Percentiles rank a stretch among this genome's conserved stretches.
phyloP scores from a whole-genome alignment of 2,113 vertebrate species.

The Macrotus californicus region DNA sequence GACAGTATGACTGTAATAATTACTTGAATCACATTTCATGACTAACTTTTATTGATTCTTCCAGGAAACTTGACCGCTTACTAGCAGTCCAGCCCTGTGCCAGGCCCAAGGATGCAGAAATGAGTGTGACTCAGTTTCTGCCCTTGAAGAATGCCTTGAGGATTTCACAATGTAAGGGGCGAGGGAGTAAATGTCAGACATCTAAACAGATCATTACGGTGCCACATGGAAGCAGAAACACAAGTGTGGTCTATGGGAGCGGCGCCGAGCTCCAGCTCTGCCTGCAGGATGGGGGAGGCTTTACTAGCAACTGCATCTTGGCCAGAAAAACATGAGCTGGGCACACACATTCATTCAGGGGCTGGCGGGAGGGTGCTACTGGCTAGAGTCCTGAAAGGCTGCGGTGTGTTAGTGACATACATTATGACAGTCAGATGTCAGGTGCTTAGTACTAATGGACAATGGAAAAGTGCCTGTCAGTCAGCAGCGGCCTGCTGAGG shows the following conservation, averaged over 20 bases:
- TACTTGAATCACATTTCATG: slow-evolving; percentile 20
- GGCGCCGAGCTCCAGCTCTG: neutral
- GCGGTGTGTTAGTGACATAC: neutral
- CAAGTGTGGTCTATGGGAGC: neutral
- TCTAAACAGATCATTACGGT: neutral
- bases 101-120: neutral
- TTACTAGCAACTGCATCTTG: neutral
- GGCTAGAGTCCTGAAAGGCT: neutral
- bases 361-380: neutral
- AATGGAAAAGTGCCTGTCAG: neutral
- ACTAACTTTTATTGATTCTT: neutral
- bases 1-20: neutral
- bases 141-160: neutral
- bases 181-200: neutral
- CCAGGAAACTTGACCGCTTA: neutral
- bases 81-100: neutral
- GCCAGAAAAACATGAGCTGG: too few species aligned
- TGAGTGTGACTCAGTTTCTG: neutral
- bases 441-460: neutral
- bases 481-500: neutral
- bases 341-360: neutral
- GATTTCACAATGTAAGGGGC: neutral
- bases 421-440: neutral
- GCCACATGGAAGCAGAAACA: neutral
- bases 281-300: neutral